These are phyloP conservation scores for Caenorhabditis latens DNA, from an alignment of 1,140 invertebrate species.

Conservation along the genomic window DNA sequence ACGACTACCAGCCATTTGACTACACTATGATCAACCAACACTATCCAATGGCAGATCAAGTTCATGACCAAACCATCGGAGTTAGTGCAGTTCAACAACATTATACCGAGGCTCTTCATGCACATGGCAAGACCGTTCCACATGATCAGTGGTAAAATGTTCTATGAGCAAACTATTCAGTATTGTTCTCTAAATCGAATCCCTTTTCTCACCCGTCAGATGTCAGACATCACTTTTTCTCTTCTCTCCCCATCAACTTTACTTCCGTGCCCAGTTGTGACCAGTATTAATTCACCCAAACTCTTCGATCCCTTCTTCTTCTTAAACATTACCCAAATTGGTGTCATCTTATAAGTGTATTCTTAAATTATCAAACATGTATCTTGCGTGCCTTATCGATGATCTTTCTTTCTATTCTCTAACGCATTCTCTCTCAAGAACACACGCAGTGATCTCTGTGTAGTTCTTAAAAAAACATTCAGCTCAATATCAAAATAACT, in stretches of 20 bases:
- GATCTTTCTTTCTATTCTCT: background rate
- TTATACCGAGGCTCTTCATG: background rate
- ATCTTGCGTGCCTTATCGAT: conserved; percentile 40
- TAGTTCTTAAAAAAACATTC: background rate
- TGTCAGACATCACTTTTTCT: conserved; percentile 32
- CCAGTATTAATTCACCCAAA: conserved; percentile 8
- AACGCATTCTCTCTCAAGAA: conserved; percentile 26
- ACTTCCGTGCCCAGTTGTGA: conserved; percentile 51
- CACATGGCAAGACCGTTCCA: conserved; percentile 54
- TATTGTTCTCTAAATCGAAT: background rate
- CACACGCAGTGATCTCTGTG: conserved; percentile 22
- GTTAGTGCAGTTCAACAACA: conserved; percentile 20
- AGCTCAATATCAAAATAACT: background rate
- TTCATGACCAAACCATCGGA: background rate
- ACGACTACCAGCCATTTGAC: conserved; percentile 68
- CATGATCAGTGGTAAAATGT: conserved; percentile 58
- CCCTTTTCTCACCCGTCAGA: background rate
- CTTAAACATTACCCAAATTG: conserved; percentile 6
- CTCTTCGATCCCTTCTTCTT: background rate
- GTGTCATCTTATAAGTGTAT: conserved; percentile 20
- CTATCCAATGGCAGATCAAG: conserved; percentile 15
- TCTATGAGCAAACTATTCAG: background rate
- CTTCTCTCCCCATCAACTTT: background rate
- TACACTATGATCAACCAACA: conserved; percentile 59
- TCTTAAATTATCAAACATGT: conserved; percentile 47